Base-by-base conservation (phyloP, 2,797 vertebrate genomes). In the Melanotaenia trifasciata region DNA sequence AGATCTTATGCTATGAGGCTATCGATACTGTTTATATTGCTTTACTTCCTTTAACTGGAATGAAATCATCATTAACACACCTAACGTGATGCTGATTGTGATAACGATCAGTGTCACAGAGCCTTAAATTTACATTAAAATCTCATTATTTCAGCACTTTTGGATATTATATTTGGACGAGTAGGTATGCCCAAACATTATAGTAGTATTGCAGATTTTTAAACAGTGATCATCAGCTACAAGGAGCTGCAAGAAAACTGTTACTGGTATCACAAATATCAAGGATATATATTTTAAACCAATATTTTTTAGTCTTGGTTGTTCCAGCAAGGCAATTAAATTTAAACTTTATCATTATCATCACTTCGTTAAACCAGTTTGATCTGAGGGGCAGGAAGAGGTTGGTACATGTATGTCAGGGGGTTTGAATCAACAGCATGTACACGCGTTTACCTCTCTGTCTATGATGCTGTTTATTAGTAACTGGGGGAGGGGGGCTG, bases 381-480 rank as follows among this genome's bases (percentile, higher is more conserved):
- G 53, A 62, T 28, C 12, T 20, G 16, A 45, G 3, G 30, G 5
- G 35, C 33, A 57, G 74, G 53, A 47, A 6, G 60, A 4, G 5
- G 33, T 24, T 45, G 35, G 57, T 47, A 38, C 51, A 57, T 8
- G 75, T 30, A 18, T 60, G 20, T 14, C 43, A 33, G 32, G 6
- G 18, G 5, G 22, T 47, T 3, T 56, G n/a, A 32, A 68, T 80
- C 72, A 81, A 65, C 64, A 13, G 65, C 79, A 79, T 47, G 58
- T 73, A 14, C 58, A 62, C 33, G 78, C 22, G 47, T 87, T 85
- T 71, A 85, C 67, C 35, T 72, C 69, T 50, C 30, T n/a, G 80
- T 89, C 81, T 83, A 90, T 24, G 79, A 78, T 7, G 69, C 51
- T 24, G 73, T 86, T 87, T 83, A 80, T 76, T 72, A 60, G 72